Base-by-base conservation (phyloP, 1,140 invertebrate genomes). In the Drosophila kepulauana region DNA sequence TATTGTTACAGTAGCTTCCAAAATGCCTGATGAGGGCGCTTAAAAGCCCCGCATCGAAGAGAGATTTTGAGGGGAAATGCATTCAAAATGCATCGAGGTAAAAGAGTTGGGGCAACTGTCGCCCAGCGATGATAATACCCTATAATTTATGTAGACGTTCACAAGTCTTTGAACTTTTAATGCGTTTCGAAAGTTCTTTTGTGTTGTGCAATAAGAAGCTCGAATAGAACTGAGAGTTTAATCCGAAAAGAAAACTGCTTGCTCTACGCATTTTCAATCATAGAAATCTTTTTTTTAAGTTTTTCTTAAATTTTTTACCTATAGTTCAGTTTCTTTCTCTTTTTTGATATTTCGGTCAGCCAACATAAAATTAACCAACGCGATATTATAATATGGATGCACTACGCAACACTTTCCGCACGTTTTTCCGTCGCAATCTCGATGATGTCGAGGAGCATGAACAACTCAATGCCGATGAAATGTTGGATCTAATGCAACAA, bases 161-260 rank as follows among this genome's bases (percentile, higher is more conserved):
- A 58, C 45, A 59, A 71, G 71, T 66, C 35, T 72, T 79, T 82
- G 61, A 84, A 79, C 67, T 79, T 63, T 59, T 46, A 62, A 74
- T 68, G 64, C 56, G 71, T 75, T 79, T 82, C 20, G 61, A 69
- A 82, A 82, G 69, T 79, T 72, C 69, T 80, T 68, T 74, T 73
- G 71, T 16, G 71, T 16, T 25, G 68, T 30, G 28, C 33, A 48
- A 35, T 33, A 41, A 25, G 35, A 7, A 38, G 35, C 35, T 10
- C 35, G 35, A 38, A 11, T 10, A 38, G 30, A 49, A 25, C 20
- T n/a, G 45, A 67, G 11, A 67, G 3, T 41, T 51, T 30, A 43
- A 16, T 5, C n/a, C 35, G 5, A 33, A 43, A 11, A 43, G 20
- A 52, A 54, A 30, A 49, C 13, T 38, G 13, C 6, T 58, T 28